Base-by-base conservation (phyloP, 1,140 invertebrate genomes). In the Tetramorium simillimum region DNA sequence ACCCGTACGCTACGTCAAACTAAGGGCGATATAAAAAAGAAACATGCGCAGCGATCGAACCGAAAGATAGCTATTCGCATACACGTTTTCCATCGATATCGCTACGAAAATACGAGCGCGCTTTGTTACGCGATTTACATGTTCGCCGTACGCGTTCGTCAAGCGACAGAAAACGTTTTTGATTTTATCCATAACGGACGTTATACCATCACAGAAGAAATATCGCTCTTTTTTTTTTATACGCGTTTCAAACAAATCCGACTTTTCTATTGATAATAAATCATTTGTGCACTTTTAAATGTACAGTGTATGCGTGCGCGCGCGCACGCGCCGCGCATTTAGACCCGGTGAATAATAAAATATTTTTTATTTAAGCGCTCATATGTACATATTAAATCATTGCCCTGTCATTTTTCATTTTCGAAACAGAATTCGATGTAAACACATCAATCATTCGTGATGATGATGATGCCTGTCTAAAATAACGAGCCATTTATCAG, bases 141-240 rank as follows among this genome's bases (percentile, higher is more conserved):
- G 69, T 81, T 67, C 65, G n/a, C 51, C 53, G 21, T 46, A 18
- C 43, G 69, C 53, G 49, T 73, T 82, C 67, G 80, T 56, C 67
- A 53, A 84, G 69, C 69, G 56, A 62, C 40, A 84, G 56, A 62
- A 84, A 84, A 75, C 40, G 72, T 62, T 84, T 84, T 84, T 73
- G 80, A 84, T 84, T 84, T 84, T 84, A 84, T 84, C 78, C 49
- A 70, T 70, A 81, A 81, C 69, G 69, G 69, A 73, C 69, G 69
- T 84, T 75, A 37, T 40, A 24, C 18, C 53, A 53, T 75, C 53
- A 43, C 53, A 46, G 53, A 49, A 84, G 80, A 75, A 84, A 75
- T 84, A 75, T 81, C 37, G 24, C 53, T 62, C n/a, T n/a, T n/a
- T 65, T 63, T 58, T 65, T 65, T 81, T 69, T 56, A 70, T 58